These are phyloP conservation scores for Achatina immaculata DNA, from an alignment of 1,140 invertebrate genomes.

Conservation along the genomic window DNA sequence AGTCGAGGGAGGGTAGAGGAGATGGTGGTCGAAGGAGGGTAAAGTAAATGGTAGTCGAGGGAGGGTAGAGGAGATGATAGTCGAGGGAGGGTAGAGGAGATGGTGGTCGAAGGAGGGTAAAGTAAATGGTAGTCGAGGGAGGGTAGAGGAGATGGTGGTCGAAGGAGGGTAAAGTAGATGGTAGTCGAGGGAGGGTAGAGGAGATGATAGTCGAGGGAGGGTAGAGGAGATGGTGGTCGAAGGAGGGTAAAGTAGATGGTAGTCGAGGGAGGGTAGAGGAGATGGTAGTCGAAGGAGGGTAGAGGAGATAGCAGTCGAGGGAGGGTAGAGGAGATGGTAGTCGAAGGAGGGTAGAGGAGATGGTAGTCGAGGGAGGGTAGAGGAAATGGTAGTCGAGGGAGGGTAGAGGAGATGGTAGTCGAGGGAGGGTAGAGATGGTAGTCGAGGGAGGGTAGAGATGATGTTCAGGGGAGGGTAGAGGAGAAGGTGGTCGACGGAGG, in stretches of 20 bases:
- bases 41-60: no score
- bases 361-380: not conserved
- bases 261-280: not conserved
- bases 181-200: not conserved
- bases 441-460: no score
- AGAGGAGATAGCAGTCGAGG: not conserved
- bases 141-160: slow-evolving; percentile 2
- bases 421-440: not conserved
- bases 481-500: no score
- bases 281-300: not conserved
- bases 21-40: no score
- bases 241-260: not conserved
- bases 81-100: no score
- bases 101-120: no score
- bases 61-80: no score
- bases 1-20: no score
- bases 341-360: not conserved
- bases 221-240: not conserved
- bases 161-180: not conserved
- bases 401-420: not conserved
- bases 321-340: not conserved
- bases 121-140: not conserved
- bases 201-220: not conserved
- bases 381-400: not conserved
- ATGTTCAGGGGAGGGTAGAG: no score